A percentile compares a stretch with the other conserved stretches of the same genome.
Evolutionary conservation across 2,888 invertebrate species (phyloP).

Genomic region (Crematogaster levior): DNA sequence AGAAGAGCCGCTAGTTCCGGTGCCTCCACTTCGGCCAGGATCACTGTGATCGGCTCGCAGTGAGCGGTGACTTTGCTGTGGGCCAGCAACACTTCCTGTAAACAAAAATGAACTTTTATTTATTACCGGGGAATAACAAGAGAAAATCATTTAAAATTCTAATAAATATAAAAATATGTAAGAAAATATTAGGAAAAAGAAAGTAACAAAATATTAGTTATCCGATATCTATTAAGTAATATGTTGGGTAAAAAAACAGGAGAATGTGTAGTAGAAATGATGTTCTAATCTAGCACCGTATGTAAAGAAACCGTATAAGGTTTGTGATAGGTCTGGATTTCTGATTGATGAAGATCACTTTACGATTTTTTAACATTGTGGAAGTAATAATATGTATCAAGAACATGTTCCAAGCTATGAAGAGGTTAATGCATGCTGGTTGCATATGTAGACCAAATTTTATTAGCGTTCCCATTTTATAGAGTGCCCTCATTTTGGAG

Average conservation of each 20-base stretch:
- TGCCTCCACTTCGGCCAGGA: conserved; percentile 89
- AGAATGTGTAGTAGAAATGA: neutral
- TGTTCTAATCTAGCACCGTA: neutral
- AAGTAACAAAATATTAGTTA: neutral
- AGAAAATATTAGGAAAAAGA: neutral
- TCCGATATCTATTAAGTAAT: neutral
- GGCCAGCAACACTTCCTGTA: conserved; percentile 82
- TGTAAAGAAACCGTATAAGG: neutral
- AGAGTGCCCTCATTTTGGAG: neutral
- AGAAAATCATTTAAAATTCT: neutral
- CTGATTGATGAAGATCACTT: neutral
- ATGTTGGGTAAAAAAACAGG: too few relatives aligned
- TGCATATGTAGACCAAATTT: conserved; percentile 38
- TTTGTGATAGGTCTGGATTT: neutral
- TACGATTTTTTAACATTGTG: neutral
- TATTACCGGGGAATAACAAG: neutral
- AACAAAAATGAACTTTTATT: conserved; percentile 21
- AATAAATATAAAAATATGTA: neutral
- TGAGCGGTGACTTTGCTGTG: conserved; percentile 77
- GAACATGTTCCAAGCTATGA: neutral
- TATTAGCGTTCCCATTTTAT: conserved; percentile 27
- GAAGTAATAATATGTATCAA: conserved; percentile 18
- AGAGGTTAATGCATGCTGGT: neutral
- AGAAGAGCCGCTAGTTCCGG: conserved; percentile 89
- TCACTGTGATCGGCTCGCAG: conserved; percentile 88